Base-by-base conservation (phyloP, 2,113 vertebrate genomes). In the Actenoides hombroni region DNA sequence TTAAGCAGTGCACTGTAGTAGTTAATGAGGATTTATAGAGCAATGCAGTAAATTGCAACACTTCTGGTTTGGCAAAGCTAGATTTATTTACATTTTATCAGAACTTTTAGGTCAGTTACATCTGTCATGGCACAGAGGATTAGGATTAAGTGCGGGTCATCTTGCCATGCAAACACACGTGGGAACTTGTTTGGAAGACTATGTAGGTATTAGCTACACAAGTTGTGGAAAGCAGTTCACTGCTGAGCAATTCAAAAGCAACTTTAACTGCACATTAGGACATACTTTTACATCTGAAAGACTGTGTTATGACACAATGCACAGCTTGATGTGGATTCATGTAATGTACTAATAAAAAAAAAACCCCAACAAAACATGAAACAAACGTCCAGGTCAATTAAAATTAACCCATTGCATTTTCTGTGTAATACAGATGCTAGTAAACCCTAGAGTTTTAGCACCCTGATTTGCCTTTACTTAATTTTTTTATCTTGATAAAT, bases 21-120 rank as follows among this genome's bases (percentile, higher is more conserved):
- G 23, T 96, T 96, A 89, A 86, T 92, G 74, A 96, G 77, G 56
- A 94, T 87, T 97, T 91, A 81, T 61, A 85, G 79, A 89, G 92
- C 65, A 56, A 33, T 61, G 37, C 63, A 56, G 46, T 83, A 77
- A 94, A 87, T n/a, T 53, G 61, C 68, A 94, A 74, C 71, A 90
- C 68, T 83, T 64, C 37, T 88, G 80, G 21, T 20, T 79, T 80
- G 57, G 51, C 71, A 63, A 81, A 93, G 29, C 37, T 83, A 80
- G 76, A 82, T 90, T 71, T 88, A 84, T 74, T 59, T 53, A 21
- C 53, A 8, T 86, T 77, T 71, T 59, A 65, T 61, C 46, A 56
- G 48, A 90, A 40, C 11, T n/a, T 65, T 60, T 76, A 57, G 71
- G 60, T 85, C 59, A 46, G 31, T 42, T 29, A 51, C 33, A 31